A percentile compares a stretch with the other conserved stretches of the same genome.
These are phyloP conservation scores for Cossypha dichroa DNA, from an alignment of 2,797 vertebrate species.

Conservation along the genomic window DNA sequence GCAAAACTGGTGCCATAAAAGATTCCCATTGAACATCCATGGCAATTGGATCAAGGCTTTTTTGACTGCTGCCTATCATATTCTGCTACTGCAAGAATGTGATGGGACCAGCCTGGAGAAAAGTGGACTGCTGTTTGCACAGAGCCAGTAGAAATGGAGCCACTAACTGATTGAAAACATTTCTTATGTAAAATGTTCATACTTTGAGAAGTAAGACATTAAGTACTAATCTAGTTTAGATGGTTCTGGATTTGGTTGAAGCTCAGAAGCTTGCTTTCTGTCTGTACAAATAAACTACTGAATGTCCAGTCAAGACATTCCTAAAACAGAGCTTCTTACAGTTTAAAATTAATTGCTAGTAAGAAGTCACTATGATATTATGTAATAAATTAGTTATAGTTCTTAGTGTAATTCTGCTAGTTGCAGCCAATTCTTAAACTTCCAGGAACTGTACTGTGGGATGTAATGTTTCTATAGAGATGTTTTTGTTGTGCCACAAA, in stretches of 20 bases:
- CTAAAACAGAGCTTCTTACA: conserved; percentile 1
- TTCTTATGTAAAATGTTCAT: not conserved
- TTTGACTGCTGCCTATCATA: not conserved
- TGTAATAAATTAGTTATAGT: not conserved
- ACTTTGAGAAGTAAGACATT: not conserved
- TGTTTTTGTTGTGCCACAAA: conserved; percentile 7
- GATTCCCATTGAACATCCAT: not conserved
- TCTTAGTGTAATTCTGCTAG: not conserved
- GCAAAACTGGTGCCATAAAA: not conserved
- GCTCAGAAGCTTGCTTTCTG: not conserved
- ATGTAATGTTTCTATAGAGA: conserved; percentile 25
- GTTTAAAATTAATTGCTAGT: not conserved
- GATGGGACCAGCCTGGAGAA: not conserved
- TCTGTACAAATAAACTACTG: not conserved
- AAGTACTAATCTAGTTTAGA: not conserved
- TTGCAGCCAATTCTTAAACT: conserved; percentile 47
- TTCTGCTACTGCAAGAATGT: not conserved
- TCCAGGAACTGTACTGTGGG: conserved; percentile 36
- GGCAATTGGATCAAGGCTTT: not conserved
- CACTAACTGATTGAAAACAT: not conserved
- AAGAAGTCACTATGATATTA: conserved; percentile 36
- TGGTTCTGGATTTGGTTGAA: not conserved
- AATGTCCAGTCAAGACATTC: not conserved
- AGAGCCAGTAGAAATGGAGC: not conserved
- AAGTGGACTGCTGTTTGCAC: not conserved